Conservation (phyloP, 2,113 vertebrate genomes). For the Uropsilus gracilis region DNA sequence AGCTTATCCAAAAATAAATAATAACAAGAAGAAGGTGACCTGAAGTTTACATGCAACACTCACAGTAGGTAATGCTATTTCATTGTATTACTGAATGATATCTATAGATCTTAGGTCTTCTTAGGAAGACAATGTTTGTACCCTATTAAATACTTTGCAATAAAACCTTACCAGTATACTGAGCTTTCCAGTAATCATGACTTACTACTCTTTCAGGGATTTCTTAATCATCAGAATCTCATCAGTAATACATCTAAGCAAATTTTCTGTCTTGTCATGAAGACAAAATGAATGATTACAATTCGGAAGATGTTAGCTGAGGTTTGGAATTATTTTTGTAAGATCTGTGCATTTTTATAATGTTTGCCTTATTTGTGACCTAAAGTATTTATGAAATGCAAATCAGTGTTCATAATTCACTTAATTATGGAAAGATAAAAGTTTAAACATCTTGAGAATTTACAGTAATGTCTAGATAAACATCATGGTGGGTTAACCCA, state of each 20-base stretch:
- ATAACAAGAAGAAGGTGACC: not conserved
- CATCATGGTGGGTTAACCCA: not conserved
- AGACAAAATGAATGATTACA: conserved; percentile 17
- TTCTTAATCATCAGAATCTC: conserved; percentile 46
- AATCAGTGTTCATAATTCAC: conserved; percentile 27
- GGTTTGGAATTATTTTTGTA: conserved; percentile 48
- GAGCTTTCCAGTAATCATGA: conserved; percentile 43
- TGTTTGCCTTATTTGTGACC: not conserved
- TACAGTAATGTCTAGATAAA: conserved; percentile 3
- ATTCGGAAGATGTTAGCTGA: not conserved
- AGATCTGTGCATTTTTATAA: no score
- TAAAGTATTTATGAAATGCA: not conserved
- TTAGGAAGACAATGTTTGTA: conserved; percentile 69
- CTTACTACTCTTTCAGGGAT: conserved; percentile 65
- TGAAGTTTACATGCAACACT: not conserved
- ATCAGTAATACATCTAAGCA: not conserved
- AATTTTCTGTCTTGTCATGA: not conserved
- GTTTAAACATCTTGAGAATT: not conserved
- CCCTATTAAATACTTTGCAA: conserved; percentile 79
- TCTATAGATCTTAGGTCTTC: conserved; percentile 55
- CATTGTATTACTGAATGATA: conserved; percentile 75
- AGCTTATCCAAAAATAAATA: conserved; percentile 95
- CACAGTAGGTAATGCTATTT: conserved; percentile 72
- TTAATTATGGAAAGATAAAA: not conserved
- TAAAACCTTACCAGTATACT: conserved; percentile 46